Evolutionary conservation across 2,888 invertebrate species (phyloP), one percentile per base, ranked within the genome.

Genomic region (Xylota segnis): DNA sequence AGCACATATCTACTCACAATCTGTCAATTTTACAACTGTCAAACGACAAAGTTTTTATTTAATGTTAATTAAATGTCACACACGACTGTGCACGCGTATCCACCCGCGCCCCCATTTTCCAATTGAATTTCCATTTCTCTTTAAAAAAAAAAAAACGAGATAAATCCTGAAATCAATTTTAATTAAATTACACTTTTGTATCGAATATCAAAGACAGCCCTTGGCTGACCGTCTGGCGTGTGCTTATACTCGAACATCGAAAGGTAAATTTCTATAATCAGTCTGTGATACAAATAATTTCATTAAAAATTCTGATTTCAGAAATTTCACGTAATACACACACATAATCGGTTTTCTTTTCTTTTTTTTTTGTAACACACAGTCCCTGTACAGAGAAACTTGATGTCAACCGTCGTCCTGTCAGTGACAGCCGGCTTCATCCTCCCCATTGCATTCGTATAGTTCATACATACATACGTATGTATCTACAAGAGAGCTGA

Each of bases 151-250:
- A 40, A 1, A 54, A 16, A 63, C 1, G 10, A 50, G 18, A 52
- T 52, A 37, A 58, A 40, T 58, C 7, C 37, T 71, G 66, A 61
- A 75, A 84, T 81, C 75, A 81, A 76, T 81, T 84, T 84, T 81
- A 81, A 84, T 81, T 84, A 71, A 84, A 84, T 84, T 84, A 84
- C 81, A 65, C 75, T 81, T 43, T 84, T 71, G 70, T 47, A 79
- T 75, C 40, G 72, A 61, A 40, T 56, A 56, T 77, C 77, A 54
- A 58, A 70, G 29, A 45, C 29, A 18, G 37, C 34, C 3, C 16
- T n/a, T 37, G 63, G 47, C 70, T 63, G 63, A 40, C 37, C 10
- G 61, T 32, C 50, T 16, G 68, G n/a, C 16, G 32, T 10, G 3
- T 23, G 12, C 18, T 18, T 45, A 32, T 47, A 34, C 56, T 23